Conservation (phyloP, 2,888 invertebrate genomes). For the Brachypterus glaber region DNA sequence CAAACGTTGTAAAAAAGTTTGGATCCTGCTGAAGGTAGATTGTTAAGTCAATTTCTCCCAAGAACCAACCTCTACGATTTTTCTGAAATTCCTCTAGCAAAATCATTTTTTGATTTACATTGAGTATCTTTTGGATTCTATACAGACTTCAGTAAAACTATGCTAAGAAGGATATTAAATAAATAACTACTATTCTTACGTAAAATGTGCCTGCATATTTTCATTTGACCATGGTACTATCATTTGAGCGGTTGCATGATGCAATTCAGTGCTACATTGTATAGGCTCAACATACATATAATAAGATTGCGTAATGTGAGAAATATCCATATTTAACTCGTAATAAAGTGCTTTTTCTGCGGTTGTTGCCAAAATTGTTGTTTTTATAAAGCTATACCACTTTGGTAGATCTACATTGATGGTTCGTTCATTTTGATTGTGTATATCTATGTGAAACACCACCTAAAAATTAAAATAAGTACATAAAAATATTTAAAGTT, state of each 20-base stretch:
- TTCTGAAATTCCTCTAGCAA: too few relatives aligned
- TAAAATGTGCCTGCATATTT: slow-evolving; percentile 50
- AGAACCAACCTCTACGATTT: too few relatives aligned
- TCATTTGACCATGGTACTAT: slow-evolving; percentile 58
- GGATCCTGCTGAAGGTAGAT: too few relatives aligned
- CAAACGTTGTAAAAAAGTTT: too few relatives aligned
- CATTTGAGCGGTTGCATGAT: slow-evolving; percentile 52
- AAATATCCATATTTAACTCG: slow-evolving; percentile 50
- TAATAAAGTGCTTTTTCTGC: slow-evolving; percentile 50
- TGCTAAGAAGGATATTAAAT: too few relatives aligned
- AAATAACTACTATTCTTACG: too few relatives aligned
- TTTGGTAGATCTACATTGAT: slow-evolving; percentile 30
- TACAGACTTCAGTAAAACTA: too few relatives aligned
- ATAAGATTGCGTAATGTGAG: slow-evolving; percentile 51
- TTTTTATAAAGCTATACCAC: slow-evolving; percentile 31
- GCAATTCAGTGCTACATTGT: slow-evolving; percentile 39
- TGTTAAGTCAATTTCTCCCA: too few relatives aligned
- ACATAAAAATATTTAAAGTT: too few relatives aligned
- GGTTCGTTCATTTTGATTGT: slow-evolving; percentile 41
- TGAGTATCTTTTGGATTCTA: too few relatives aligned
- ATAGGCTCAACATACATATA: slow-evolving; percentile 50
- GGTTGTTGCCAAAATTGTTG: slow-evolving; percentile 46
- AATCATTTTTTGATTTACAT: too few relatives aligned
- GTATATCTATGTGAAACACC: slow-evolving; percentile 54
- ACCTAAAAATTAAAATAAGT: slow-evolving; percentile 42